Evolutionary conservation across 2,888 invertebrate species (phyloP).

Genomic region (Steinernema hermaphroditum): DNA sequence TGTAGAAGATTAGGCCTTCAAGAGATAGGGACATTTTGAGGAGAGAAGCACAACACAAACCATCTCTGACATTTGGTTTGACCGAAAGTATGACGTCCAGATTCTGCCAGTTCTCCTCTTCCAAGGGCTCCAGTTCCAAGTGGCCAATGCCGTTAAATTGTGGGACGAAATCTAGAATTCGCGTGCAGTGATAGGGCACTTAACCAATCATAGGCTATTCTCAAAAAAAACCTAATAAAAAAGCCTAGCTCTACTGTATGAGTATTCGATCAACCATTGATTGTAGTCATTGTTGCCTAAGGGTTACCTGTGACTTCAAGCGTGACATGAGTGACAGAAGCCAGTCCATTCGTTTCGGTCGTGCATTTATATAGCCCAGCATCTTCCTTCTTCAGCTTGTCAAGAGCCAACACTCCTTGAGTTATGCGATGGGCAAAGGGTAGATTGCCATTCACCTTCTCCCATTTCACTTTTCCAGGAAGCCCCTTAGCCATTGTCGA

Average conservation of each 20-base stretch:
- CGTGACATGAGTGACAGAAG: conserved; percentile 43
- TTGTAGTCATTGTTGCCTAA: no score
- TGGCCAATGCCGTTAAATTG: conserved; percentile 49
- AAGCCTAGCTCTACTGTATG: no score
- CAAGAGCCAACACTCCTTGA: conserved; percentile 37
- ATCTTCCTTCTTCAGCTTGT: conserved; percentile 36
- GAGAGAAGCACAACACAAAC: neutral
- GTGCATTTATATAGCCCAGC: conserved; percentile 43
- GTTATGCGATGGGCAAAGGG: conserved; percentile 39
- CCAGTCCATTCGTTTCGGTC: conserved; percentile 37
- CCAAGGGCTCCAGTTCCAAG: conserved; percentile 54
- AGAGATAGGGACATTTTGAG: neutral
- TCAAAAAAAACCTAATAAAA: no score
- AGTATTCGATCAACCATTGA: no score
- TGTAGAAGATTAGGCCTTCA: conserved; percentile 45
- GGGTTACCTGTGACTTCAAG: conserved; percentile 53
- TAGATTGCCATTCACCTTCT: conserved; percentile 35
- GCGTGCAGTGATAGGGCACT: no score
- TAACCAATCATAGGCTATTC: conserved; percentile 20
- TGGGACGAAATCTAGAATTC: conserved; percentile 55
- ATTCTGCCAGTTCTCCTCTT: conserved; percentile 47
- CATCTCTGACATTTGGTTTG: conserved; percentile 43
- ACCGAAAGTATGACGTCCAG: conserved; percentile 51
- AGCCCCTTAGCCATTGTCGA: conserved; percentile 22
- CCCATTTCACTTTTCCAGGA: conserved; percentile 34